Percentiles rank a stretch among this genome's conserved stretches.
These are phyloP conservation scores for Hyposoter didymator DNA, from an alignment of 2,888 invertebrate species.

Conservation along the genomic window DNA sequence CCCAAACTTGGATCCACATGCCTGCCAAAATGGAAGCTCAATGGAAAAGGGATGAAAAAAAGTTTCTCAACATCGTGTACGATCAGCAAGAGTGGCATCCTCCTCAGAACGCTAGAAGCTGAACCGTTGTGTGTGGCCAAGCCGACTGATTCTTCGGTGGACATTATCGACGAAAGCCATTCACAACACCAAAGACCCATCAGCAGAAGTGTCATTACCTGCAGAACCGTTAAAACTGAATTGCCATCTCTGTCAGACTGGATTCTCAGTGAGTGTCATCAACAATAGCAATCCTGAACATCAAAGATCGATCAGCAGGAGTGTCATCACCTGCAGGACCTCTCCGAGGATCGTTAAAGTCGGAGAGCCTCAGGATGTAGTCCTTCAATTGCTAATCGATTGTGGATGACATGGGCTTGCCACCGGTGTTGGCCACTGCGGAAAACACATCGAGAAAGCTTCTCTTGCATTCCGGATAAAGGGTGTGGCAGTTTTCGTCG, in stretches of 20 bases:
- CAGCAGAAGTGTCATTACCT: background rate
- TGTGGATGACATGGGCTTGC: background rate
- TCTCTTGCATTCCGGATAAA: slow-evolving; percentile 88
- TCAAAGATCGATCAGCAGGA: background rate
- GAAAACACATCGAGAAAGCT: slow-evolving; percentile 87
- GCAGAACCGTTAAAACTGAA: too few relatives aligned
- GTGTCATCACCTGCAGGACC: background rate
- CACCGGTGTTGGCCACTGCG: slow-evolving; percentile 54
- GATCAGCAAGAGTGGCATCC: background rate
- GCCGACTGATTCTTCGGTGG: background rate
- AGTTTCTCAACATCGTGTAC: background rate
- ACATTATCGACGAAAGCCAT: background rate
- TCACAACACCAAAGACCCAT: background rate
- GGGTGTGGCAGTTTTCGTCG: slow-evolving; percentile 85
- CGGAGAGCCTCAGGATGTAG: background rate
- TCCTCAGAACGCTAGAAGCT: background rate
- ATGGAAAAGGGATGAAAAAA: background rate
- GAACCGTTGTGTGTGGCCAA: background rate
- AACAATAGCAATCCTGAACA: background rate
- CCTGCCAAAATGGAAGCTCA: background rate
- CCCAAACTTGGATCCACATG: background rate
- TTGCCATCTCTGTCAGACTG: background rate
- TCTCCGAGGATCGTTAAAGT: background rate
- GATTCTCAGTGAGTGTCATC: background rate
- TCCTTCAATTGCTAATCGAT: background rate